Evolutionary conservation across 53 echinoderm and acorn worm species (phyloP).

Genomic region (Temnopleurus reevesii): DNA sequence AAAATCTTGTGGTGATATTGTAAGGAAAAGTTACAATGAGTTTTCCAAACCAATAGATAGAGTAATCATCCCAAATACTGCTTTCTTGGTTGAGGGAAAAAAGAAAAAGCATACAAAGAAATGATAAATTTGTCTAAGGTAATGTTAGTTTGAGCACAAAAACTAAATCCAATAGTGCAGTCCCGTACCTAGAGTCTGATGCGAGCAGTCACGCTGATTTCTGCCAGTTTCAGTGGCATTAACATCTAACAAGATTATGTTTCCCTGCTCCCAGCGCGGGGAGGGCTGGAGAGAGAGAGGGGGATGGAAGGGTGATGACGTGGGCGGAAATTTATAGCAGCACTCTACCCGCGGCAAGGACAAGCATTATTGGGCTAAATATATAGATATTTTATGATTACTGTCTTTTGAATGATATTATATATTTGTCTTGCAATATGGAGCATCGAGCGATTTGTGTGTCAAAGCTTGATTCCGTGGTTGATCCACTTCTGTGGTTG

Average conservation of each 20-base stretch:
- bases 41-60: not conserved
- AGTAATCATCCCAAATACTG: slow-evolving; percentile 1
- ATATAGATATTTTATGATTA: slow-evolving; percentile 20
- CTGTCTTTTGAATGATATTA: not conserved
- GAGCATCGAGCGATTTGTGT: not conserved
- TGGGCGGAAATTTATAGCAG: slow-evolving; percentile 20
- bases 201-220: slow-evolving; percentile 20
- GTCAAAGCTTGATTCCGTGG: not conserved
- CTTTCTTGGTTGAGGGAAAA: not conserved
- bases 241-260: slow-evolving; percentile 42
- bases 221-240: slow-evolving; percentile 17
- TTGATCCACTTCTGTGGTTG: not conserved
- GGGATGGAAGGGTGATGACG: slow-evolving; percentile 8
- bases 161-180: slow-evolving; percentile 40
- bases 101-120: not conserved
- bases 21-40: not conserved
- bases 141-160: slow-evolving; percentile 40
- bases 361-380: slow-evolving; percentile 42
- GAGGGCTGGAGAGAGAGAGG: slow-evolving; percentile 26
- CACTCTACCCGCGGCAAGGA: not conserved
- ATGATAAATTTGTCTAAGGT: not conserved
- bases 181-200: slow-evolving; percentile 18
- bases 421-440: not conserved
- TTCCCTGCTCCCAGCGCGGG: slow-evolving; percentile 16
- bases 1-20: not conserved